A percentile compares a stretch with the other conserved stretches of the same genome.
Evolutionary conservation across 2,888 invertebrate genomes (phyloP).

Genomic region (Acanthosepion esculentum): DNA sequence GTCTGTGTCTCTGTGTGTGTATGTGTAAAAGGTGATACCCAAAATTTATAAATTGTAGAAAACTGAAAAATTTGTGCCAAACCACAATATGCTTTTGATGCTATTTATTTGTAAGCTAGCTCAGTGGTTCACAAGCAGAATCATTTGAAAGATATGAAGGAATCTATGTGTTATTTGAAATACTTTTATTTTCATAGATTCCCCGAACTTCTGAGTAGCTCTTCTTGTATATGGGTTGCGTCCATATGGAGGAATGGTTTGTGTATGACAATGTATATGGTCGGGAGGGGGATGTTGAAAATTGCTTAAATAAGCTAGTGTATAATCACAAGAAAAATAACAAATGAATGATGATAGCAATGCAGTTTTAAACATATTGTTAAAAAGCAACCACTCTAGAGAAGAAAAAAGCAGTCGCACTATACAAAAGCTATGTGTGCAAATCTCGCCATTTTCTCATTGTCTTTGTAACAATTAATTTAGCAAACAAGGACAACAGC

Average conservation of each 20-base stretch:
- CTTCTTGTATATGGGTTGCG: neutral
- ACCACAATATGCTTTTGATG: too few relatives aligned
- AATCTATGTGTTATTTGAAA: too few relatives aligned
- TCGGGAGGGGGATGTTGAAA: neutral
- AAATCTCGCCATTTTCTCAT: neutral
- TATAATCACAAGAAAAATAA: neutral
- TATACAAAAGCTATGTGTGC: conserved; percentile 10
- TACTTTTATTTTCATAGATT: too few relatives aligned
- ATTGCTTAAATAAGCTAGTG: neutral
- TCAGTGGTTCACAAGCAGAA: too few relatives aligned
- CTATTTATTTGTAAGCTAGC: too few relatives aligned
- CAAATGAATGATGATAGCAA: neutral
- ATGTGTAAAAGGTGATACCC: too few relatives aligned
- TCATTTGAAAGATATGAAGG: too few relatives aligned
- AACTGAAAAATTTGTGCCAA: too few relatives aligned
- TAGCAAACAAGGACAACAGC: conserved; percentile 4
- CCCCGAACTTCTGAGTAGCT: neutral
- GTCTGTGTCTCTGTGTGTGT: too few relatives aligned
- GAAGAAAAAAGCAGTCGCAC: neutral
- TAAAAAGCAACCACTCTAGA: neutral
- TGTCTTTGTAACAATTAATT: conserved; percentile 22
- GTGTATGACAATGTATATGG: neutral
- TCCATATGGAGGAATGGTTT: neutral
- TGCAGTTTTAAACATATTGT: conserved; percentile 33
- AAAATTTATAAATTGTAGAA: too few relatives aligned